Conservation (phyloP, 2,113 vertebrate species). For the Chamaea fasciata region DNA sequence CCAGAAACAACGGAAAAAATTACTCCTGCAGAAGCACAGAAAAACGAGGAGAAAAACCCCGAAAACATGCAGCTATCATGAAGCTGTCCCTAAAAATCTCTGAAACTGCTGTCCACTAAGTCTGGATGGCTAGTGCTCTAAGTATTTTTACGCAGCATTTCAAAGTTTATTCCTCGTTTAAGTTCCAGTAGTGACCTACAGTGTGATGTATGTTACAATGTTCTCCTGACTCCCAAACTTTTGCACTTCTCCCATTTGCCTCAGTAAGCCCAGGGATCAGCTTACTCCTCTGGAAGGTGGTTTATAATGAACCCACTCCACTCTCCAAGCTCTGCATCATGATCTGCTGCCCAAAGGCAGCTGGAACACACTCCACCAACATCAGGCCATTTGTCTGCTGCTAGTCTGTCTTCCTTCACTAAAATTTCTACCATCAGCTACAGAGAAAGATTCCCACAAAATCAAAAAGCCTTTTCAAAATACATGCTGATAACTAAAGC, state of each 20-base stretch:
- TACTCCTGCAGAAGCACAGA: not conserved
- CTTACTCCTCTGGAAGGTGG: not conserved
- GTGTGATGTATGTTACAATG: rapidly evolving
- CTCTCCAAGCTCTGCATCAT: not conserved
- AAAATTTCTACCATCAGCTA: not conserved
- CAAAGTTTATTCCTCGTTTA: not conserved
- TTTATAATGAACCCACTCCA: not conserved
- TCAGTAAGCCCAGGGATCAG: not conserved
- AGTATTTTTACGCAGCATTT: not conserved
- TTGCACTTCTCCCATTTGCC: not conserved
- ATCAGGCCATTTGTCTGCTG: not conserved
- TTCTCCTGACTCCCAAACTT: not conserved
- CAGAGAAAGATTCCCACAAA: not conserved
- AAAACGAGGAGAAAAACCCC: not conserved
- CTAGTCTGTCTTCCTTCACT: not conserved
- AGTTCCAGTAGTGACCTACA: not conserved
- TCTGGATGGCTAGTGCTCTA: not conserved
- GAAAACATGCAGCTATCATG: not conserved
- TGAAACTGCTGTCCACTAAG: not conserved
- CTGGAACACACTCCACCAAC: not conserved
- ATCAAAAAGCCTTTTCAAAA: not conserved
- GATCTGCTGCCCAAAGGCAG: not conserved
- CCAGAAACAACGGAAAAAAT: not conserved
- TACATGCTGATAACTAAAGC: not conserved
- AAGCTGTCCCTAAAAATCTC: not conserved